phyloP scores from a whole-genome alignment of 2,888 invertebrate genomes.

The Plebejus argus region DNA sequence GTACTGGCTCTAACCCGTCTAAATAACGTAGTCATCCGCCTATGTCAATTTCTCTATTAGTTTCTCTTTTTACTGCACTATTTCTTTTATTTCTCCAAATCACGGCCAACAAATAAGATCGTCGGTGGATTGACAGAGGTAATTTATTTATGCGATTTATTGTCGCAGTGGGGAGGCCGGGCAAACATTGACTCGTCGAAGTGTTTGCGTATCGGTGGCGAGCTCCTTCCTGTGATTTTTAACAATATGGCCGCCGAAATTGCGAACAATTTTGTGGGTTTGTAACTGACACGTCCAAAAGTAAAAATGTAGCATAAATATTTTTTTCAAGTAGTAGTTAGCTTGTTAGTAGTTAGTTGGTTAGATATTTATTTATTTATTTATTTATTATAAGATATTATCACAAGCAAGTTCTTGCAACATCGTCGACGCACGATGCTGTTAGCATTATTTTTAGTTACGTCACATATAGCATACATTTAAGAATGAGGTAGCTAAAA shows the following conservation, averaged over 20 bases:
- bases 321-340: background rate
- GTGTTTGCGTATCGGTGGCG: constrained; percentile 64
- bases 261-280: constrained; percentile 26
- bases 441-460: too few species aligned
- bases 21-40: background rate
- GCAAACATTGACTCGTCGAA: constrained; percentile 75
- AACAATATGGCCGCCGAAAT: constrained; percentile 34
- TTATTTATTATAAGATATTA: too few species aligned
- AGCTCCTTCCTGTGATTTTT: constrained; percentile 47
- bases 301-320: background rate
- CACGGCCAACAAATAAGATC: constrained; percentile 57
- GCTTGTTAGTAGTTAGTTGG: too few species aligned
- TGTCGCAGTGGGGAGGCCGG: constrained; percentile 57
- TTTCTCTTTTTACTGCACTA: background rate
- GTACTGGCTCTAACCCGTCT: too few species aligned
- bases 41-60: too few species aligned
- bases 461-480: too few species aligned
- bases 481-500: too few species aligned
- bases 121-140: constrained; percentile 68
- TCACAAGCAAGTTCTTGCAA: too few species aligned
- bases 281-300: background rate
- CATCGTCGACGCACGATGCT: too few species aligned
- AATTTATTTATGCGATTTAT: constrained; percentile 77
- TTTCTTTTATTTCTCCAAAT: constrained; percentile 37
- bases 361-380: too few species aligned